Conservation (phyloP, 1,140 invertebrate genomes). For the Macrosteles quadrilineatus region DNA sequence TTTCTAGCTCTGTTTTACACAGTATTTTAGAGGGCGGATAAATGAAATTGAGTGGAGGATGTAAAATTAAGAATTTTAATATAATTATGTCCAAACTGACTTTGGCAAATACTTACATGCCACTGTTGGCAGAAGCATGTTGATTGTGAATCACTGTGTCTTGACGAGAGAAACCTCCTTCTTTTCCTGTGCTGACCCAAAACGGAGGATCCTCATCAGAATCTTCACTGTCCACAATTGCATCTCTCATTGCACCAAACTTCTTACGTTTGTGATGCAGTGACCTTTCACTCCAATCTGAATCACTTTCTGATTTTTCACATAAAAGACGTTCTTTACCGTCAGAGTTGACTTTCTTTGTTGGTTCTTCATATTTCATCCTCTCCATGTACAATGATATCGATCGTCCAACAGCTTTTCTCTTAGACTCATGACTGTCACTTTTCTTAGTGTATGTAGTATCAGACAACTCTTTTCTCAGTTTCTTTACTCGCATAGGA, state of each 20-base stretch:
- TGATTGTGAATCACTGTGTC: constrained; percentile 35
- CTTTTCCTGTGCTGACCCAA: constrained; percentile 41
- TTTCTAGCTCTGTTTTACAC: too few relatives aligned
- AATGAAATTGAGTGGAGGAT: too few relatives aligned
- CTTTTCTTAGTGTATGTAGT: not conserved
- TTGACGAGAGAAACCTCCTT: constrained; percentile 37
- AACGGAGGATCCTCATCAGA: constrained; percentile 43
- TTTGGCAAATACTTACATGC: too few relatives aligned
- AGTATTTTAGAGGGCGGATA: too few relatives aligned
- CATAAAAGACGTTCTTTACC: not conserved
- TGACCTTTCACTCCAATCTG: constrained; percentile 33
- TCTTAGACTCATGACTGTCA: not conserved
- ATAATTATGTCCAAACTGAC: too few relatives aligned
- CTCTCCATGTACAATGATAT: constrained; percentile 11
- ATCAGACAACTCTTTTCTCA: constrained; percentile 30
- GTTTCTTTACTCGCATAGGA: not conserved
- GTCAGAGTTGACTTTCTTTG: not conserved
- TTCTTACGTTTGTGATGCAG: constrained; percentile 36
- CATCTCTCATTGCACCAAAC: constrained; percentile 37
- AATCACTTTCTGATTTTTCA: constrained; percentile 39
- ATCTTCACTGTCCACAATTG: constrained; percentile 35
- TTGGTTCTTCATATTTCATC: not conserved
- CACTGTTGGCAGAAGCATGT: not conserved
- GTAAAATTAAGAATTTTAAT: too few relatives aligned
- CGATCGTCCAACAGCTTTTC: constrained; percentile 8